These are phyloP conservation scores for Pristionchus arcanus DNA, from an alignment of 2,888 invertebrate genomes.

Conservation along the genomic window DNA sequence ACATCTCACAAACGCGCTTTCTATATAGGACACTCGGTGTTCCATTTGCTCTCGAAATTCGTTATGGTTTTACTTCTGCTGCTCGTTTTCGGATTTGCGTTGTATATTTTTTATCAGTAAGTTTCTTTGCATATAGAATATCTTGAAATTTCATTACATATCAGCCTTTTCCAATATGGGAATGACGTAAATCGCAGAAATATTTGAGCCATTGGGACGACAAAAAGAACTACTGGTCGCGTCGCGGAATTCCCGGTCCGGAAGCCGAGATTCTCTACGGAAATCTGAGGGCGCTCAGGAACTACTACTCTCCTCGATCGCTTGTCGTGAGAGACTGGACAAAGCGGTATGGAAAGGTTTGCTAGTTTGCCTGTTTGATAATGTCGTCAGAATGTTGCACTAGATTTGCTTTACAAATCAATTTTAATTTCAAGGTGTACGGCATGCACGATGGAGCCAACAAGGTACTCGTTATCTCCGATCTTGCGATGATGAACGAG, in stretches of 20 bases:
- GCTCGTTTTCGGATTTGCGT: not conserved
- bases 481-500: slow-evolving; percentile 80
- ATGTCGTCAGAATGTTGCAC: no score
- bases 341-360: slow-evolving; percentile 61
- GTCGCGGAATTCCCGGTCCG: slow-evolving; percentile 70
- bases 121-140: not conserved
- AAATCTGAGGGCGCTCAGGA: slow-evolving; percentile 60
- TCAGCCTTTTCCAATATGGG: no score
- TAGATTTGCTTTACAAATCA: no score
- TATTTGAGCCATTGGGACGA: slow-evolving; percentile 57
- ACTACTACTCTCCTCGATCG: slow-evolving; percentile 59
- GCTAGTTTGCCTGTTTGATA: not conserved
- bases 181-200: no score
- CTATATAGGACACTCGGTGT: not conserved
- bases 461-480: slow-evolving; percentile 79
- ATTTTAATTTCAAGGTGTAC: slow-evolving; percentile 55
- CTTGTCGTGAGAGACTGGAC: slow-evolving; percentile 70
- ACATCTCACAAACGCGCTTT: not conserved
- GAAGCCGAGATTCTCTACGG: slow-evolving; percentile 64
- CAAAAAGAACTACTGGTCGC: slow-evolving; percentile 68
- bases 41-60: not conserved
- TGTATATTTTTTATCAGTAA: slow-evolving; percentile 24
- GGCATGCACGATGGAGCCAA: slow-evolving; percentile 67
- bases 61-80: not conserved
- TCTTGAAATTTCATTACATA: no score